Percentiles rank a stretch among this genome's conserved stretches.
These are phyloP conservation scores for Oscheius sp. DNA, from an alignment of 2,888 invertebrate species.

Conservation along the genomic window DNA sequence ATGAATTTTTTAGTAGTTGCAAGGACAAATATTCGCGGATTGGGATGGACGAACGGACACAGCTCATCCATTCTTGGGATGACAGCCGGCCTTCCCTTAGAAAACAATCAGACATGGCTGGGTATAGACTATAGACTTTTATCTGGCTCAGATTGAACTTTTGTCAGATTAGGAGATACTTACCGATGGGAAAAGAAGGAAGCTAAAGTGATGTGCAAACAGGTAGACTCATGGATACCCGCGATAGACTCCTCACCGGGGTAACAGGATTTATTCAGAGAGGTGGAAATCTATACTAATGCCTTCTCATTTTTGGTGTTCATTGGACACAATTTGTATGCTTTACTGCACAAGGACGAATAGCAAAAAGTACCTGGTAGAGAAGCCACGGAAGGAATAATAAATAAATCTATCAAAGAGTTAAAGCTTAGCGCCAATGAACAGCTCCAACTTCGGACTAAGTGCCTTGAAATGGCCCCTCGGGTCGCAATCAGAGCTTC, in stretches of 20 bases:
- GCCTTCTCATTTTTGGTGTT: conserved; percentile 16
- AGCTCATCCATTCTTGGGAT: conserved; percentile 28
- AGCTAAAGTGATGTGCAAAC: neutral
- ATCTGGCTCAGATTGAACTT: too few relatives aligned
- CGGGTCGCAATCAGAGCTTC: conserved; percentile 31
- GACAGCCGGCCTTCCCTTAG: conserved; percentile 26
- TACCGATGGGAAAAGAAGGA: neutral
- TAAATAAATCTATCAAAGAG: neutral
- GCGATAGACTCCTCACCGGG: neutral
- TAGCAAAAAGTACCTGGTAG: neutral
- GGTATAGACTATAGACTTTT: neutral
- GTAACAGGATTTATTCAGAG: neutral
- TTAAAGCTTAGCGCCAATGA: neutral
- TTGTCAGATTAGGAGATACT: neutral
- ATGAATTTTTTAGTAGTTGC: neutral
- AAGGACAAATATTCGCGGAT: conserved; percentile 5
- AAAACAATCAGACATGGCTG: conserved; percentile 21
- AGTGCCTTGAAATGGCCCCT: conserved; percentile 28
- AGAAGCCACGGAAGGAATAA: neutral
- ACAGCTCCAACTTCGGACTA: conserved; percentile 28
- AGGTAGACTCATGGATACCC: conserved; percentile 20
- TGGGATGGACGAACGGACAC: conserved; percentile 21
- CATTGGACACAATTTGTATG: conserved; percentile 18
- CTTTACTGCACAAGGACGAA: conserved; percentile 7
- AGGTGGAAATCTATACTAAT: neutral